phyloP scores from a whole-genome alignment of 2,797 vertebrate species.

The Syncerus caffer region DNA sequence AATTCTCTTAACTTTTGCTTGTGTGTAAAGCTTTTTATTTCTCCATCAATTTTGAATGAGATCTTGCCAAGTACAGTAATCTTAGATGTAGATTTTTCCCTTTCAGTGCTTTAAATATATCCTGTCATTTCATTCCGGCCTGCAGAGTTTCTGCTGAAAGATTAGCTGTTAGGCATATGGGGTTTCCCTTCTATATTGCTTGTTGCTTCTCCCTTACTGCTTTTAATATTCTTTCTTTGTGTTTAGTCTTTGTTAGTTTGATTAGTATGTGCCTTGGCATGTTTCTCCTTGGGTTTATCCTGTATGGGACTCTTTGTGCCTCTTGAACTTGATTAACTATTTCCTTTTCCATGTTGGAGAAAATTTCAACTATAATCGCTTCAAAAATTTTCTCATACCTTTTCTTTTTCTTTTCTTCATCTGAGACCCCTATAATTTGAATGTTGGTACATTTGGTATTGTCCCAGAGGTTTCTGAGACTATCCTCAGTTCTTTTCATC shows the following conservation, averaged over 20 bases:
- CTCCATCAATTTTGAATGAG: neutral
- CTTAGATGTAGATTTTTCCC: neutral
- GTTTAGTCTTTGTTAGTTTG: neutral
- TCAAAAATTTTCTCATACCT: neutral
- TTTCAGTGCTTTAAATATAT: neutral
- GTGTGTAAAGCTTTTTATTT: neutral
- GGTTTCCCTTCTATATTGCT: neutral
- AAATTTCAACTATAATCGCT: neutral
- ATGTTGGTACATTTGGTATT: neutral
- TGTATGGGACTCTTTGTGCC: neutral
- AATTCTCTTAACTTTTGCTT: neutral
- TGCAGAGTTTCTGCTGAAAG: neutral
- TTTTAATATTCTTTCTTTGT: neutral
- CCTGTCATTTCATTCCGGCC: neutral
- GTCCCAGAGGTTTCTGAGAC: neutral
- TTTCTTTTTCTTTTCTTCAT: neutral
- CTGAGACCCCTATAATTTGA: neutral
- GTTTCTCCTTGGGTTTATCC: neutral
- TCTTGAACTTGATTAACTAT: neutral
- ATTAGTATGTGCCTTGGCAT: neutral
- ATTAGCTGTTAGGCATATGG: neutral
- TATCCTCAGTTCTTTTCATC: neutral
- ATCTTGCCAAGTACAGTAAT: rapidly evolving
- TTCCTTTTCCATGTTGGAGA: neutral
- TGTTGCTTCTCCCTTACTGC: neutral